Evolutionary conservation across 2,113 vertebrate species (phyloP), one percentile per base, ranked within the genome.

Genomic region (Rallus limicola): DNA sequence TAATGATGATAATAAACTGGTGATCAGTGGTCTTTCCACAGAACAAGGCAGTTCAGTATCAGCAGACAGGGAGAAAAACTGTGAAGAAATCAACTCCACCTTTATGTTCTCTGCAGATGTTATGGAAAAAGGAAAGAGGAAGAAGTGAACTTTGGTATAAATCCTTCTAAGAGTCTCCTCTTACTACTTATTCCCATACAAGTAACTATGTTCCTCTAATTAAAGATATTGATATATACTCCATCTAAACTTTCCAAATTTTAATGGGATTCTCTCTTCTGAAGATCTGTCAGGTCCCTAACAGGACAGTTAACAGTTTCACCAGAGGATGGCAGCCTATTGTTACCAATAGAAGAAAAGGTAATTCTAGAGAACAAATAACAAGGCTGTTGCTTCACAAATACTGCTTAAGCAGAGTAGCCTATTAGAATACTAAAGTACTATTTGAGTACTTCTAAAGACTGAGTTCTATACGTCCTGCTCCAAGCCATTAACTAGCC

Each of bases 281-380:
- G 34, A 82, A 53, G 75, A 55, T 15, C 28, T 82, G 28, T 13
- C 29, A 34, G 36, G 46, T 74, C 59, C n/a, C n/a, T 52, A 18
- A 18, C 9, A 46, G 16, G 26, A 25, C 20, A 88, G n/a, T 81
- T 94, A 86, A 64, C 55, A 46, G 63, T 93, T 50, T 83, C 82
- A 95, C 97, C 97, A 97, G 90, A 86, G 72, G 97, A 94, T 97
- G 98, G 97, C 97, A 98, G 96, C 70, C 91, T 96, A 44, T 29
- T 69, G 48, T 68, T 60, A 96, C 33, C 58, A 92, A 96, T 29
- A 31, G 59, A 38, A 82, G 46, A 38, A 58, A 70, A 86, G 84
- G 42, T 28, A 6, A 16, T 50, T 65, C 42, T 64, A 33, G 78
- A 72, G 26, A 69, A 26, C 34, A 67, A 74, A 13, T 14, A 50